Evolutionary conservation across 1,140 invertebrate genomes (phyloP), one percentile per base, ranked within the genome.

Genomic region (Rhyzopertha dominica): DNA sequence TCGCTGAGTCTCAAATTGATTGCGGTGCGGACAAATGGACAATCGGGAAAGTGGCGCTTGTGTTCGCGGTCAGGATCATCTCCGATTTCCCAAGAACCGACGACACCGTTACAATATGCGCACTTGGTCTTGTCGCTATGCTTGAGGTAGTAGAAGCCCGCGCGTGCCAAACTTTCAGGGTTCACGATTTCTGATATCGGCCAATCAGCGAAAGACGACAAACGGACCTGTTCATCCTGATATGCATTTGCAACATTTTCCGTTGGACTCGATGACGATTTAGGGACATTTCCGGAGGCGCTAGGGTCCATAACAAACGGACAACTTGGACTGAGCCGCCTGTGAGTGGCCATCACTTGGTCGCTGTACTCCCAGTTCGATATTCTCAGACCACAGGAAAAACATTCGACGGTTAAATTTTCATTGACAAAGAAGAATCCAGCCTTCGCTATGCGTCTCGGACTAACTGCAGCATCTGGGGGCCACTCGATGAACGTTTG

Each of bases 21-120:
- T 9, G 41, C 47, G 9, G 25, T 43, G 12, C 41, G 43, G 7
- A 67, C 72, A 37, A 72, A 73, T 16, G 68, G 73, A 66, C 87
- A 91, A 39, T 75, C 61, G 1, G 85, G 84, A 65, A 82, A 87
- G 54, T 79, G 77, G 44, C 75, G 66, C 40, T 71, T 65, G 63
- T 95, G 91, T 61, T 92, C 85, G 37, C 70, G 67, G 53, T 83
- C 75, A 4, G 91, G 89, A 59, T 77, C 75, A 71, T 84, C 87
- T 44, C 75, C 81, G 44, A 58, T 63, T 66, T 79, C 78, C 89
- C 84, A 95, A 53, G 77, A 74, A 50, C 69, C 75, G 53, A 83
- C 72, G 28, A 88, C 68, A 38, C 80, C 85, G 54, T 76, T 74
- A 67, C 87, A 92, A 74, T 81, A 93, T 9, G 81, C 85, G 69